Evolutionary conservation across 1,140 invertebrate genomes (phyloP).

Genomic region (Rhagoletis pomonella): DNA sequence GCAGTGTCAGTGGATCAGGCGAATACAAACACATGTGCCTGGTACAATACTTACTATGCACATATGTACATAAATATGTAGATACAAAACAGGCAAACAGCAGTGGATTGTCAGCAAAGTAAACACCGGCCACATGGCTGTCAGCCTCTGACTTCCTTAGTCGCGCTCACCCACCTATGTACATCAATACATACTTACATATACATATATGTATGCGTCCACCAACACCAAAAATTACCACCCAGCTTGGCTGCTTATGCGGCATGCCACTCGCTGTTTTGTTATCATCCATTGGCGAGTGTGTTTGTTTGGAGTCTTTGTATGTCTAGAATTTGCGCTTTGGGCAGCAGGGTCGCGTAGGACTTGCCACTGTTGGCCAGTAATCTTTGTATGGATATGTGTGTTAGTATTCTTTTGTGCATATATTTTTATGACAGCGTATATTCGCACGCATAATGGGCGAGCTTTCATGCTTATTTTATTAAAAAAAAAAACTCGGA

Average conservation of each 20-base stretch:
- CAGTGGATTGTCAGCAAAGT: not conserved
- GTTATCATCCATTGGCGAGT: not conserved
- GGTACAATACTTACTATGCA: not conserved
- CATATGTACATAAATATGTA: too few relatives aligned
- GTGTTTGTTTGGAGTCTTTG: not conserved
- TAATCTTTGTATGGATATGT: not conserved
- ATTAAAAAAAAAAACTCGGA: too few relatives aligned
- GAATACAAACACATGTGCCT: not conserved
- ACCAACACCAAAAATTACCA: not conserved
- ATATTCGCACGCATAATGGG: not conserved
- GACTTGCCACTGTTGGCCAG: not conserved
- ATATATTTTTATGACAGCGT: not conserved
- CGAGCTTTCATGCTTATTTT: not conserved
- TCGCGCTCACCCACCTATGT: not conserved
- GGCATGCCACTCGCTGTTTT: slow-evolving; percentile 16
- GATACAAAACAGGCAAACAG: not conserved
- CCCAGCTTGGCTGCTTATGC: not conserved
- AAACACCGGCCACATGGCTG: slow-evolving; percentile 4
- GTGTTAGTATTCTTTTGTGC: not conserved
- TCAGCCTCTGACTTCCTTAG: not conserved
- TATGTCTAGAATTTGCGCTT: not conserved
- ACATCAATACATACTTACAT: too few relatives aligned
- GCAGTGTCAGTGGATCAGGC: not conserved
- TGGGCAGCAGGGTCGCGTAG: not conserved
- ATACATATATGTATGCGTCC: too few relatives aligned